These are phyloP conservation scores for Euproctis similis DNA, from an alignment of 2,888 invertebrate genomes.

Conservation along the genomic window DNA sequence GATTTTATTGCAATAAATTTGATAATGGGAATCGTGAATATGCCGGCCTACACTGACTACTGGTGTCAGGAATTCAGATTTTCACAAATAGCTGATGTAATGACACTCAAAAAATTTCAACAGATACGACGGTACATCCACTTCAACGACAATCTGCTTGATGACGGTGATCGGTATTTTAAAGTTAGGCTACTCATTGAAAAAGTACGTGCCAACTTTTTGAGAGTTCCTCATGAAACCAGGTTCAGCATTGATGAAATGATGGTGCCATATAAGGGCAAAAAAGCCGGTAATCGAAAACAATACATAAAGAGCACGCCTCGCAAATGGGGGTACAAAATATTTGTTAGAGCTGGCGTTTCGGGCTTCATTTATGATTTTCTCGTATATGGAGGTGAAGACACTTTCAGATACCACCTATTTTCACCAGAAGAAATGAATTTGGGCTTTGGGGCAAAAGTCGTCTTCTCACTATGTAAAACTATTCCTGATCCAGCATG, in stretches of 20 bases:
- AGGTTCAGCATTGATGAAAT: slow-evolving; percentile 31
- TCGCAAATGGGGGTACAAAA: slow-evolving; percentile 31
- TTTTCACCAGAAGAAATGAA: slow-evolving; percentile 9
- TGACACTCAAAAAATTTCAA: slow-evolving; percentile 7
- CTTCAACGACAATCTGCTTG: slow-evolving; percentile 8
- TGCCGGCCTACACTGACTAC: slow-evolving; percentile 12
- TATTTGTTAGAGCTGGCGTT: slow-evolving; percentile 27
- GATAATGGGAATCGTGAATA: slow-evolving; percentile 3
- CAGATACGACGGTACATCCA: slow-evolving; percentile 7
- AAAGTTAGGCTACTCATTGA: slow-evolving; percentile 12
- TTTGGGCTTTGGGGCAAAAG: slow-evolving; percentile 9
- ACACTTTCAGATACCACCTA: slow-evolving; percentile 18
- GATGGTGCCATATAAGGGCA: slow-evolving; percentile 36
- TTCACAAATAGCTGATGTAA: slow-evolving; percentile 6
- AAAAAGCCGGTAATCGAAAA: slow-evolving; percentile 25
- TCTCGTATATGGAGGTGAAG: slow-evolving; percentile 27
- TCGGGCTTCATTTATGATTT: slow-evolving; percentile 33
- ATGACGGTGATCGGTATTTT: slow-evolving; percentile 9
- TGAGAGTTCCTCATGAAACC: slow-evolving; percentile 12
- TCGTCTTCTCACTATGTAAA: not conserved
- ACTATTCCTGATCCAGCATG: slow-evolving; percentile 1
- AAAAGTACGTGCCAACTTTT: slow-evolving; percentile 6
- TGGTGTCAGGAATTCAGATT: slow-evolving; percentile 7
- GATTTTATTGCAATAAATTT: slow-evolving; percentile 7
- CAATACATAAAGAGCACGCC: slow-evolving; percentile 33